Base-by-base conservation (phyloP, 1,140 invertebrate genomes). In the Xylocopa sonorina region DNA sequence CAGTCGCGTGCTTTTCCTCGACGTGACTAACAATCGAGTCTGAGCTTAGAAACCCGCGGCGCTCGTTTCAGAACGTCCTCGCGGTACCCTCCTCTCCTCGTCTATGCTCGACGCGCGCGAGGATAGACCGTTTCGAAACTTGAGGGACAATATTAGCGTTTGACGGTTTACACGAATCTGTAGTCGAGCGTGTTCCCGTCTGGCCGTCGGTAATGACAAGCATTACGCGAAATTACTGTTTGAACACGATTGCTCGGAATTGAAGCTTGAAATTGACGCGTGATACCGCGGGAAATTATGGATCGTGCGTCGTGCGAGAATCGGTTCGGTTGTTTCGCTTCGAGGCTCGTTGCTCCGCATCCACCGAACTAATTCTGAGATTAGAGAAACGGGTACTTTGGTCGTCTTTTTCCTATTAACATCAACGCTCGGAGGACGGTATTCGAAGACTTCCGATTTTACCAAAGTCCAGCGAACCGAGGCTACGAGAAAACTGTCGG, bases 101-200 rank as follows among this genome's bases (percentile, higher is more conserved):
- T 50, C 64, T 68, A n/a, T 24, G 6, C n/a, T n/a, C 34, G 1
- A 3, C 27, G 14, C 18, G 43, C 9, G 18, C n/a, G n/a, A n/a
- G n/a, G n/a, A n/a, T n/a, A n/a, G n/a, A n/a, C n/a, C 62, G 60
- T 62, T 46, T 50, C 34, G 12, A 46, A 10, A 29, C 67, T 55
- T 29, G 34, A 73, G 50, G 57, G 57, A 78, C 76, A 48, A 78
- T 78, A 78, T 78, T 73, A 78, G 38, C 76, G 58, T 73, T 72
- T 5, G 46, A 32, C 55, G 57, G 32, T 72, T 71, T 72, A 73
- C 68, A 55, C 68, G 57, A 72, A 78, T 27, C 60, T 55, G 58
- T 41, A 46, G 58, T 21, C 66, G 48, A 69, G 58, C 76, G 16
- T 21, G 68, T 53, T 48, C 53, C 34, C n/a, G 46, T 51, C 76